A percentile compares a stretch with the other conserved stretches of the same genome.
Conservation (phyloP, 1,140 invertebrate genomes). For the Pogonognathellus flavescens region DNA sequence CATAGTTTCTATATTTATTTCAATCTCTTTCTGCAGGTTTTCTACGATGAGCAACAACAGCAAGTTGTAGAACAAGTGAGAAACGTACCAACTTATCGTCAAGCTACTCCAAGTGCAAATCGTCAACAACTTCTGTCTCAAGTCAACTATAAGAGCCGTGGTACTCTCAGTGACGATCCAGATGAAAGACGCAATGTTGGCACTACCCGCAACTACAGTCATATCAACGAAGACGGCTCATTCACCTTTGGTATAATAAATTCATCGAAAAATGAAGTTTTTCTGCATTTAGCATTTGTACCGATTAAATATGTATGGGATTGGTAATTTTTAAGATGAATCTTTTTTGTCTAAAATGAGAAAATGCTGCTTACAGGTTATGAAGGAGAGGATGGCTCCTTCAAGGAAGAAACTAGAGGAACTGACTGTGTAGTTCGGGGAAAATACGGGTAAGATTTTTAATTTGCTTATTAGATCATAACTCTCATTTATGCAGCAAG, state of each 20-base stretch:
- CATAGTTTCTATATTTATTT: too few relatives aligned
- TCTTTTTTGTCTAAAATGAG: not conserved
- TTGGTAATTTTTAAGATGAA: constrained; percentile 68
- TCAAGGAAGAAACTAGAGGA: constrained; percentile 88
- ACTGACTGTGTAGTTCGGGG: constrained; percentile 88
- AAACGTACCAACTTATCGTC: constrained; percentile 61
- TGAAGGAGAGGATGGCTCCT: constrained; percentile 88
- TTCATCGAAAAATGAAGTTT: not conserved
- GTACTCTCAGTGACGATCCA: constrained; percentile 42
- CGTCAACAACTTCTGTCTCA: constrained; percentile 58
- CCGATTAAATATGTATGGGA: too few relatives aligned
- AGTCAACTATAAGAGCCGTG: constrained; percentile 59
- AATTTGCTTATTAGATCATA: not conserved
- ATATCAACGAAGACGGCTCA: constrained; percentile 64
- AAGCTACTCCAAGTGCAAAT: constrained; percentile 57
- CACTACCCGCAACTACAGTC: constrained; percentile 65
- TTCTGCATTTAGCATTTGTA: too few relatives aligned
- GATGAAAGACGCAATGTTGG: constrained; percentile 61
- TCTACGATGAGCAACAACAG: constrained; percentile 60
- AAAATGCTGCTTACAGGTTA: constrained; percentile 83
- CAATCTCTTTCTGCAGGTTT: constrained; percentile 59
- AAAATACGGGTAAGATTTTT: constrained; percentile 78
- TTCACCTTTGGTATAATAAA: constrained; percentile 61
- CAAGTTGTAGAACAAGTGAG: constrained; percentile 64
- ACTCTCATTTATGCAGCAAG: too few relatives aligned